Conservation (phyloP, 1,140 invertebrate species). For the Paraescarpia echinospica region DNA sequence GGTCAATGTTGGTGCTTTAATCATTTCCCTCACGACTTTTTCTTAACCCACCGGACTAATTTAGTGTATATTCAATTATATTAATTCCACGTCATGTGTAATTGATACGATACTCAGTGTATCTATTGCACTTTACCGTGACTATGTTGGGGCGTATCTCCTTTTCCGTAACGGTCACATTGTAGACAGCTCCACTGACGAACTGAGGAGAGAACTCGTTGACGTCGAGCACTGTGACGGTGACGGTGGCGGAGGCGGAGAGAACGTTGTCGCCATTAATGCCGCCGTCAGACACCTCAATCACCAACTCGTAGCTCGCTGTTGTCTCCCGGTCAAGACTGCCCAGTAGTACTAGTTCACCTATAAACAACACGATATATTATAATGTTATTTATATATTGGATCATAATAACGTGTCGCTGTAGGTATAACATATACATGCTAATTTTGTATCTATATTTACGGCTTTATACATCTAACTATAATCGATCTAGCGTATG, state of each 20-base stretch:
- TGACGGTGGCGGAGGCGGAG: not conserved
- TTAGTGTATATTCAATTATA: too few species aligned
- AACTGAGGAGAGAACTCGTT: not conserved
- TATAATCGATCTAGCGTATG: too few species aligned
- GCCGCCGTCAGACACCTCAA: not conserved
- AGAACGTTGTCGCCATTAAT: not conserved
- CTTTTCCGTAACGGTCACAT: not conserved
- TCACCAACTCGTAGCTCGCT: not conserved
- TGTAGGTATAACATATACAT: too few species aligned
- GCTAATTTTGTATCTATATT: too few species aligned
- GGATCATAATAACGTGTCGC: too few species aligned
- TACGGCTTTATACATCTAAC: too few species aligned
- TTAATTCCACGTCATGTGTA: too few species aligned
- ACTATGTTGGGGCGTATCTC: not conserved
- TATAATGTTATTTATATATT: not conserved
- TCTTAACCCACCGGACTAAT: too few species aligned
- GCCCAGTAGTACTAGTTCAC: conserved; percentile 1
- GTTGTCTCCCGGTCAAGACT: not conserved
- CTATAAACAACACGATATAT: conserved; percentile 7
- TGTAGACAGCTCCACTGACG: not conserved
- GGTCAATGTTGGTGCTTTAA: too few species aligned
- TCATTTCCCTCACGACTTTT: too few species aligned
- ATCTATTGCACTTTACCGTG: not conserved
- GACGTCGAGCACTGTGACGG: not conserved
- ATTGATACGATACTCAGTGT: not conserved